Evolutionary conservation across 37 sponge, comb jelly and placozoan genomes (phyloP).

Genomic region (Sycon ciliatum): DNA sequence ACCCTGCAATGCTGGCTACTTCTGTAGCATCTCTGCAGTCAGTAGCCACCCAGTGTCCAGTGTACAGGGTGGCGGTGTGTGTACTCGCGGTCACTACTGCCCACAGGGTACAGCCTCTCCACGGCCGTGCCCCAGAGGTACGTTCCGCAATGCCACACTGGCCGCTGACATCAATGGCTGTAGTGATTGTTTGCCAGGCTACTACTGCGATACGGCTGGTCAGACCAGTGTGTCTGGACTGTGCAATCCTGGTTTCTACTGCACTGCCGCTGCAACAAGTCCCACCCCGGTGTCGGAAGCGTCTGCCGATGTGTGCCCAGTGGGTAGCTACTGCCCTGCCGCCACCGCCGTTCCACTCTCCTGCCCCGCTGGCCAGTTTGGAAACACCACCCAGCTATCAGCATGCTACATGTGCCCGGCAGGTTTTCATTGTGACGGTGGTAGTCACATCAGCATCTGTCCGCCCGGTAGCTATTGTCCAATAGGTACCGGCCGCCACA

Average conservation of each 20-base stretch:
- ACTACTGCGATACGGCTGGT: conserved; percentile 22
- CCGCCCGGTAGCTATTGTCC: neutral
- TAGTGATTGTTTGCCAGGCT: neutral
- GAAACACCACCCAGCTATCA: neutral
- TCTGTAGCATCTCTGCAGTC: neutral
- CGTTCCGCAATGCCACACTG: neutral
- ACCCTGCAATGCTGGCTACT: conserved; percentile 29
- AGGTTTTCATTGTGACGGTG: neutral
- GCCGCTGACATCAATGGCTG: neutral
- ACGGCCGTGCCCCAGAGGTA: neutral
- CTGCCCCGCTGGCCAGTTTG: neutral
- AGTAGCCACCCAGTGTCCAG: neutral
- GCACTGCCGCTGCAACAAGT: too few species aligned
- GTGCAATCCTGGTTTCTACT: conserved; percentile 34
- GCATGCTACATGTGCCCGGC: neutral
- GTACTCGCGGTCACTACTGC: neutral
- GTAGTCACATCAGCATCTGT: neutral
- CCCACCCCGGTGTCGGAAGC: neutral
- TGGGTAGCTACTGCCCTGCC: neutral
- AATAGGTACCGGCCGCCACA: neutral
- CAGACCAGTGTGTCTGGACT: conserved; percentile 16
- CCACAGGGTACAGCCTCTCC: neutral
- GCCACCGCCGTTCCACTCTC: neutral
- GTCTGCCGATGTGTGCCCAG: neutral
- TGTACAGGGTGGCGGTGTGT: neutral